Percentiles rank a stretch among this genome's conserved stretches.
Conservation (phyloP, 2,888 invertebrate genomes). For the Steinernema hermaphroditum region DNA sequence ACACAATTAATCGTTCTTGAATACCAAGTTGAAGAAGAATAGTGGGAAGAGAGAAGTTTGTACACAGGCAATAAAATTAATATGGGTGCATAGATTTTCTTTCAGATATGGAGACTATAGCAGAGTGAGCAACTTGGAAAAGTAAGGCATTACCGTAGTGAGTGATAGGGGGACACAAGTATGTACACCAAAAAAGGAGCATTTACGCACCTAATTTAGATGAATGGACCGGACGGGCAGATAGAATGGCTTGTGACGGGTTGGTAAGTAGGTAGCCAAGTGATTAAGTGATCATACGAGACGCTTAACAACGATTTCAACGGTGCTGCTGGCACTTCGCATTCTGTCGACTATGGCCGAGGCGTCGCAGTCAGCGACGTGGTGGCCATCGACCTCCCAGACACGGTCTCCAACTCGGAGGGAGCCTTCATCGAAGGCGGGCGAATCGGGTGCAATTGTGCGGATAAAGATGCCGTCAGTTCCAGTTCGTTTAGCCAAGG, state of each 20-base stretch:
- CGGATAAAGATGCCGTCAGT: slow-evolving; percentile 63
- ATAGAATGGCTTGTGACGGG: not conserved
- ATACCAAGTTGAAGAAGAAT: not conserved
- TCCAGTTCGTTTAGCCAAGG: slow-evolving; percentile 60
- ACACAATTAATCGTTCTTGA: not conserved
- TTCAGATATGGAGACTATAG: slow-evolving; percentile 6
- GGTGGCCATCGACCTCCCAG: slow-evolving; percentile 54
- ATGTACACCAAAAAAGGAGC: not conserved
- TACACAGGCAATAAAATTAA: slow-evolving; percentile 24
- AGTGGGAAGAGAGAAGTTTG: not conserved
- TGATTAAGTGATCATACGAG: not conserved
- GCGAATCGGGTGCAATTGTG: slow-evolving; percentile 57
- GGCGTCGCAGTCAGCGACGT: slow-evolving; percentile 56
- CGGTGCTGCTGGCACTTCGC: slow-evolving; percentile 49
- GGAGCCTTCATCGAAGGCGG: slow-evolving; percentile 56
- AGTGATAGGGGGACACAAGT: no score
- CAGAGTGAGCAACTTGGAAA: slow-evolving; percentile 8
- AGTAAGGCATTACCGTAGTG: slow-evolving; percentile 4
- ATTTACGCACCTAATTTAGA: not conserved
- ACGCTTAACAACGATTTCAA: slow-evolving; percentile 53
- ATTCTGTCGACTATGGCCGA: slow-evolving; percentile 58
- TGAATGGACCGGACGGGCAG: not conserved
- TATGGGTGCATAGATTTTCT: slow-evolving; percentile 11
- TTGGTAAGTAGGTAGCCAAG: not conserved
- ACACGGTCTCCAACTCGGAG: slow-evolving; percentile 56